Conservation (phyloP, 1,140 invertebrate genomes). For the Drosophila quadrilineata region DNA sequence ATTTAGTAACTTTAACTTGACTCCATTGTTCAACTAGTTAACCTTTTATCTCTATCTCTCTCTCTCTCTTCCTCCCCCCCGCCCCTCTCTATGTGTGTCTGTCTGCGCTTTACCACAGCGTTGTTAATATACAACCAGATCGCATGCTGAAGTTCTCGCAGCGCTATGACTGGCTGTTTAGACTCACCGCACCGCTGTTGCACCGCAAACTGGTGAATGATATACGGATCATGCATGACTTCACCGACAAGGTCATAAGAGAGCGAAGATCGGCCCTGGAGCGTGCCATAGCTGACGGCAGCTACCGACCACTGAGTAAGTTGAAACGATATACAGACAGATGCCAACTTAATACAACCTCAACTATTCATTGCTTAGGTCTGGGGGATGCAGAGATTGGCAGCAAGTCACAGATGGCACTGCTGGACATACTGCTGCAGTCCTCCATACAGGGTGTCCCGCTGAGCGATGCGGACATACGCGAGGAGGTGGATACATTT, state of each 20-base stretch:
- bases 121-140: slow-evolving; percentile 59
- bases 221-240: slow-evolving; percentile 67
- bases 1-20: too few species aligned
- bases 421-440: slow-evolving; percentile 89
- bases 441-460: slow-evolving; percentile 83
- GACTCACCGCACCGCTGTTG: slow-evolving; percentile 34
- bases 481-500: slow-evolving; percentile 89
- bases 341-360: not conserved
- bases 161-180: slow-evolving; percentile 60
- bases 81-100: not conserved
- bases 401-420: slow-evolving; percentile 85
- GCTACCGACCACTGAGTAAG: slow-evolving; percentile 57
- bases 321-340: slow-evolving; percentile 3
- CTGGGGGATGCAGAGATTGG: slow-evolving; percentile 67
- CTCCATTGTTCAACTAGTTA: not conserved
- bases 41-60: not conserved
- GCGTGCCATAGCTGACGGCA: slow-evolving; percentile 52
- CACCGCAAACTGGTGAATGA: slow-evolving; percentile 42
- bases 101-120: slow-evolving; percentile 34
- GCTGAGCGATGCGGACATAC: slow-evolving; percentile 86
- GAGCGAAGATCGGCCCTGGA: slow-evolving; percentile 50
- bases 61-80: not conserved
- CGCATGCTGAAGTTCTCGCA: slow-evolving; percentile 60
- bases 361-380: slow-evolving; percentile 17
- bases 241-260: slow-evolving; percentile 69